Evolutionary conservation across 1,140 invertebrate species (phyloP), one percentile per base, ranked within the genome.

Genomic region (Psix sp.): DNA sequence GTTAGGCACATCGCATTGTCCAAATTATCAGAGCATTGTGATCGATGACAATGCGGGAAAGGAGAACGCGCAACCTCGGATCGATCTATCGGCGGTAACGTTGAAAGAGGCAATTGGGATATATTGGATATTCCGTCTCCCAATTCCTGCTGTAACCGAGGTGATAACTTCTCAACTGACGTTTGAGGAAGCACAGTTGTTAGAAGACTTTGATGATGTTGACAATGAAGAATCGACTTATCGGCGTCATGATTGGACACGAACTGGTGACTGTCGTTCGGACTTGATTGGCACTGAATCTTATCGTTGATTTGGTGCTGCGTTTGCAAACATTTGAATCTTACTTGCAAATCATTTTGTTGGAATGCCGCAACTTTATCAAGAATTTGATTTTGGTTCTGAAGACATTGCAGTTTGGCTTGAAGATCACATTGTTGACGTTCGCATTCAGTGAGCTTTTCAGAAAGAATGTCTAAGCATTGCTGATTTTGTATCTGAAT

Each of bases 361-460:
- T 87, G 85, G 49, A 81, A 85, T 13, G 84, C 83, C 0, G 85
- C 80, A 0, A 87, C 86, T 36, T 87, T 87, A 31, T 87, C 86
- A 0, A 87, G 52, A 33, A 87, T 84, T 20, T 86, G 83, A 72
- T 86, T 87, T 15, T 87, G 86, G 74, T 80, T 87, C 21, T 87
- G 86, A 5, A 87, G 74, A 40, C 82, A 85, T 17, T 87, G 84
- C 1, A 87, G 36, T 39, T 84, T 85, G 0, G 84, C 84, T 18
- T 87, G 86, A 0, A 87, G 74, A 29, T 87, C 84, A 18, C 78
- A 80, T 16, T 87, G 86, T 16, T 87, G 85, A 4, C 83, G 76
- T 9, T 87, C 85, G 29, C 86, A 87, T 43, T 87, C 84, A 10
- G 68, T 86, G 0, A 87, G 40, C 26, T 87, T 87, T 15, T 87